phyloP scores from a whole-genome alignment of 2,113 vertebrate species.

The Desmodus rotundus region DNA sequence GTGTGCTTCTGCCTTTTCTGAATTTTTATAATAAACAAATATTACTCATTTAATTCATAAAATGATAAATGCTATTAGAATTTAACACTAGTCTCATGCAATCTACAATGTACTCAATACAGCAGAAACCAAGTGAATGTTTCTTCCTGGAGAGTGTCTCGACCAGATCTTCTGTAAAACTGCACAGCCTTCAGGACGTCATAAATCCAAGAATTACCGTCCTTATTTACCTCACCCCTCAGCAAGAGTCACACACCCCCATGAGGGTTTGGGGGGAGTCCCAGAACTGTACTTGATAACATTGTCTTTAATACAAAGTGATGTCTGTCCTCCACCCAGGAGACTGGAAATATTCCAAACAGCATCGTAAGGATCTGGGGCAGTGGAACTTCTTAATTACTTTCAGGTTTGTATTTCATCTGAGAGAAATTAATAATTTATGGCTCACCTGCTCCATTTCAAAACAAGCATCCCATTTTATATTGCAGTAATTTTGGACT shows the following conservation, averaged over 20 bases:
- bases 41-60: background rate
- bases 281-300: background rate
- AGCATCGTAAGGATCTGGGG: background rate
- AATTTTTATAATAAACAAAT: background rate
- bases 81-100: background rate
- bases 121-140: background rate
- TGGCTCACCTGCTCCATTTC: conserved; percentile 23
- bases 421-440: conserved; percentile 30
- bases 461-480: conserved; percentile 9
- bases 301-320: background rate
- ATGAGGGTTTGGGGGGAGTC: background rate
- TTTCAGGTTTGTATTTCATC: conserved; percentile 14
- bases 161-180: background rate
- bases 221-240: background rate
- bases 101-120: background rate
- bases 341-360: conserved; percentile 28
- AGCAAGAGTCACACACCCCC: background rate
- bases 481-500: background rate
- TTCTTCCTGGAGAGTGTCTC: background rate
- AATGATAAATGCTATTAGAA: background rate
- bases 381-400: conserved; percentile 21
- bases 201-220: background rate
- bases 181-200: background rate
- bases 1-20: background rate
- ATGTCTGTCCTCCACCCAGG: background rate